Conservation (phyloP, 2,113 vertebrate species). For the Axis porcinus region DNA sequence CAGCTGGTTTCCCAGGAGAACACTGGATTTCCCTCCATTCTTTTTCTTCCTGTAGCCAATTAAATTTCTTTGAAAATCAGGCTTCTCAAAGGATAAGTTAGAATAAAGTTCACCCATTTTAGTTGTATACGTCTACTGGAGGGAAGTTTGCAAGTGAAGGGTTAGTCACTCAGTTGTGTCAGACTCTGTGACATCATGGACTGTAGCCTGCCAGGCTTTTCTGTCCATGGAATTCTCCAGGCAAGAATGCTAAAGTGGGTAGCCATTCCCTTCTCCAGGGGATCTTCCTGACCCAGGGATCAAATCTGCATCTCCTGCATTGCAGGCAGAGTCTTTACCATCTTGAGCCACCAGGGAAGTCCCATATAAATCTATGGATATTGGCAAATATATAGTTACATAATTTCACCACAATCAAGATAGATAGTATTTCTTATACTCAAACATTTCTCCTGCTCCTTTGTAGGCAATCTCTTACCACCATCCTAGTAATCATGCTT, state of each 20-base stretch:
- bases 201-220: background rate
- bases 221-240: background rate
- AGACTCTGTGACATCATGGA: background rate
- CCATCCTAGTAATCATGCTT: background rate
- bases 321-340: background rate
- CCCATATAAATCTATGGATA: background rate
- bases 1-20: background rate
- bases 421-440: background rate
- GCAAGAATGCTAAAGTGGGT: background rate
- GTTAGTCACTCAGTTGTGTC: background rate
- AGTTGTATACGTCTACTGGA: background rate
- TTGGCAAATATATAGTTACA: background rate
- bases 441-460: background rate
- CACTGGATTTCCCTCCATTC: background rate
- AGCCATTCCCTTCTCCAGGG: background rate
- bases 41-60: background rate
- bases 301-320: background rate
- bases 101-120: background rate
- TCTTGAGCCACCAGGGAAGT: background rate
- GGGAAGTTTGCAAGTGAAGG: background rate
- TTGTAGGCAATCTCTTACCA: background rate
- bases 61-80: background rate
- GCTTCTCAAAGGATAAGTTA: background rate
- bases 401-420: background rate
- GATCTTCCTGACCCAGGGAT: background rate